phyloP scores from a whole-genome alignment of 1,140 invertebrate species.

The Drosophila nannoptera region DNA sequence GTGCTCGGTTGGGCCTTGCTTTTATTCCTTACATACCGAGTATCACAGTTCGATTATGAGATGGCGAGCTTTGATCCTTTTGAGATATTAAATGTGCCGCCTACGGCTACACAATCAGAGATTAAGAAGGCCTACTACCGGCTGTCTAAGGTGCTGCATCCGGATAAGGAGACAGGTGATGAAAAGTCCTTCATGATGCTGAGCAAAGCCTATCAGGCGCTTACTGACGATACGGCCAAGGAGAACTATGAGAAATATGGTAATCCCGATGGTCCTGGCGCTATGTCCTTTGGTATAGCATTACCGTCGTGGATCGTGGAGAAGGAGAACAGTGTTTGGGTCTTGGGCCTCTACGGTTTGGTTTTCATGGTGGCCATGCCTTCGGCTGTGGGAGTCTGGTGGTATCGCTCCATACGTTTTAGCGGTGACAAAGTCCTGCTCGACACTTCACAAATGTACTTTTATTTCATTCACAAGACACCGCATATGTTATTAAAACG shows the following conservation, averaged over 20 bases:
- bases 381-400: constrained; percentile 97
- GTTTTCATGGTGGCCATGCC: constrained; percentile 99
- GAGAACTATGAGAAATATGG: constrained; percentile 99
- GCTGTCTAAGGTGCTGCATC: constrained; percentile 95
- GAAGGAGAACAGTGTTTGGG: constrained; percentile 99
- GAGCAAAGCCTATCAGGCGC: constrained; percentile 95
- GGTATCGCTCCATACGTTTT: constrained; percentile 98
- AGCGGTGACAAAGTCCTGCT: constrained; percentile 97
- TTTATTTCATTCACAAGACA: constrained; percentile 96
- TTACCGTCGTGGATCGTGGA: constrained; percentile 99
- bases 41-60: constrained; percentile 98
- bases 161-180: constrained; percentile 98
- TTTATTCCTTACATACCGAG: constrained; percentile 94
- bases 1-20: constrained; percentile 94
- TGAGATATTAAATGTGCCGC: constrained; percentile 94
- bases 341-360: constrained; percentile 95
- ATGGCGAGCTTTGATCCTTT: constrained; percentile 99
- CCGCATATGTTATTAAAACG: constrained; percentile 96
- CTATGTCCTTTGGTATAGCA: constrained; percentile 99
- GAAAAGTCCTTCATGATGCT: constrained; percentile 98
- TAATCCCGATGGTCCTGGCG: constrained; percentile 99
- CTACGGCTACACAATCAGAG: constrained; percentile 89
- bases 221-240: constrained; percentile 97
- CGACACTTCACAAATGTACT: constrained; percentile 97
- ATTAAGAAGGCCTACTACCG: constrained; percentile 98